Evolutionary conservation across 2,888 invertebrate species (phyloP), one percentile per base, ranked within the genome.

Genomic region (Taphrorychus bicolor): DNA sequence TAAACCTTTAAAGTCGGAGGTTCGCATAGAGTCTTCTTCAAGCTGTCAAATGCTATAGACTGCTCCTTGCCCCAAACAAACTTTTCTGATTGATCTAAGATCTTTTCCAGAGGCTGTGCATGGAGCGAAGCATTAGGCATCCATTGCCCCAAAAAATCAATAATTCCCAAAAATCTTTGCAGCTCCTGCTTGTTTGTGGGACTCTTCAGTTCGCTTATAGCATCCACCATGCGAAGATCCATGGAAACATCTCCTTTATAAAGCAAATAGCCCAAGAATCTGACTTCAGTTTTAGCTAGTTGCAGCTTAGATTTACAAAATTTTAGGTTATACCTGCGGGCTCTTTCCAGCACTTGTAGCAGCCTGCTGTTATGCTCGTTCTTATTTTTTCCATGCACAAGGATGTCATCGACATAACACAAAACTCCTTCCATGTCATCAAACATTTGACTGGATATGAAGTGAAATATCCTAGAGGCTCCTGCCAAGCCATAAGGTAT

Each of bases 181-280:
- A 57, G 41, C 18, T 57, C 57, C 18, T 57, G 57, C 41, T 57
- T 57, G n/a, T 41, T 57, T 19, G 14, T 9, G 7, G 57, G 57
- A 2, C 5, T 2, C 16, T 22, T 14, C 18, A 41, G n/a, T 5
- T 22, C 11, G 3, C 21, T 57, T 1, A 57, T 41, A 40, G 57
- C 57, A 3, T 57, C 57, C 17, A 57, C 3, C n/a, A 18, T 57
- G 16, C 11, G n/a, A 16, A 11, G 11, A 18, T 57, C 57, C 14
- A 41, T 7, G 4, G 40, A 16, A 11, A 41, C 18, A 5, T 23
- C 57, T 9, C 32, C 18, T 17, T 57, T 57, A 14, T 9, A 41
- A 41, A 57, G 19, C 3, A 41, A 16, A 41, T 57, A 41, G 4
- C 57, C 57, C 41, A 57, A 11, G 41, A 57, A 57, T 11, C 18